Percentiles rank a stretch among this genome's conserved stretches.
These are phyloP conservation scores for Phainopepla nitens DNA, from an alignment of 2,113 vertebrate species.

Conservation along the genomic window DNA sequence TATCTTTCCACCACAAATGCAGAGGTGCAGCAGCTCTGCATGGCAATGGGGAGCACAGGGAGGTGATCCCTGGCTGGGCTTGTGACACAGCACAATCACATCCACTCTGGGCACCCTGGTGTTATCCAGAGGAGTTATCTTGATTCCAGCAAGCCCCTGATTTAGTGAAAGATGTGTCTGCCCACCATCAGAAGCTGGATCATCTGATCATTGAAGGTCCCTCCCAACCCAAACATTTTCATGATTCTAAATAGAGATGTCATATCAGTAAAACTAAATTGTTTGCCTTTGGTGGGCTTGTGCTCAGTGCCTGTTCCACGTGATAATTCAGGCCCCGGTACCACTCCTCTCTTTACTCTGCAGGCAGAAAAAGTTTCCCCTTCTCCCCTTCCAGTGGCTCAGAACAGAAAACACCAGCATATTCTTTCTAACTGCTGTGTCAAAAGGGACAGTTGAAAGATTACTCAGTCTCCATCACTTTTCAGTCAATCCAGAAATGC, in stretches of 20 bases:
- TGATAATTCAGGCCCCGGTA: neutral
- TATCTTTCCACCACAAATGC: neutral
- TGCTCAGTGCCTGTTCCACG: neutral
- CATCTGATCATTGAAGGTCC: neutral
- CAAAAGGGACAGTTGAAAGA: neutral
- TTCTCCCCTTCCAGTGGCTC: neutral
- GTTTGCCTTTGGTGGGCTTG: neutral
- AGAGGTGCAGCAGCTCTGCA: neutral
- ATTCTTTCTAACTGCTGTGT: neutral
- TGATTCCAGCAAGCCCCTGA: neutral
- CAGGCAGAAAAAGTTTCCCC: neutral
- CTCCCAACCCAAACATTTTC: neutral
- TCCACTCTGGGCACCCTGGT: neutral
- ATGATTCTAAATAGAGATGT: neutral
- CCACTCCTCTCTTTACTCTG: neutral
- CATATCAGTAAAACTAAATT: neutral
- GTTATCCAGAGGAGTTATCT: neutral
- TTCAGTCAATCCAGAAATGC: neutral
- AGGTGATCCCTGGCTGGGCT: neutral
- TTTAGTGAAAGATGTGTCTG: neutral
- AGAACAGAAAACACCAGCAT: neutral
- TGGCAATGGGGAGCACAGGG: neutral
- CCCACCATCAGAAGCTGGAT: neutral
- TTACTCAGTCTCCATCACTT: neutral
- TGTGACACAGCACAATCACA: neutral